Percentiles rank a stretch among this genome's conserved stretches.
Evolutionary conservation across 1,140 invertebrate genomes (phyloP).

Genomic region (Drosophila nigromelanica): DNA sequence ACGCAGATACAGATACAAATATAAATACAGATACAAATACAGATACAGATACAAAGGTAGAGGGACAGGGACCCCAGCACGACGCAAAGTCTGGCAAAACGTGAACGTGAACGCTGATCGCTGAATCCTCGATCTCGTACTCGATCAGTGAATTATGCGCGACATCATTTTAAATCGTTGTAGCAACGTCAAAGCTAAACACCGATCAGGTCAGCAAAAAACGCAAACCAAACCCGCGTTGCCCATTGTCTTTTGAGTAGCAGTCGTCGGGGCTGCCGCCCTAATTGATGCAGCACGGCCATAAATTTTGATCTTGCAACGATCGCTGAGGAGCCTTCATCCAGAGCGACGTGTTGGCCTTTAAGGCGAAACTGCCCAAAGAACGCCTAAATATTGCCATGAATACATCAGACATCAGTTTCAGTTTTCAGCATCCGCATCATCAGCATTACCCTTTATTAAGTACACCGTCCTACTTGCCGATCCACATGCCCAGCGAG

Average conservation of each 20-base stretch:
- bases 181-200: slow-evolving; percentile 79
- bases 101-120: slow-evolving; percentile 43
- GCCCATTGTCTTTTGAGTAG: slow-evolving; percentile 63
- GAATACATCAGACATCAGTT: slow-evolving; percentile 60
- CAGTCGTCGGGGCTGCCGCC: slow-evolving; percentile 54
- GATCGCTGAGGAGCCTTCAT: slow-evolving; percentile 29
- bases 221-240: slow-evolving; percentile 10
- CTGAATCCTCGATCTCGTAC: slow-evolving; percentile 37
- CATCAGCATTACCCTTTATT: slow-evolving; percentile 45
- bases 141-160: slow-evolving; percentile 78
- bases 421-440: slow-evolving; percentile 11
- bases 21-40: not conserved
- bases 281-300: slow-evolving; percentile 78
- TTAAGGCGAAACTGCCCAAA: slow-evolving; percentile 39
- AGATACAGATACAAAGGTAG: slow-evolving; percentile 11
- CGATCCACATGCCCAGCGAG: slow-evolving; percentile 20
- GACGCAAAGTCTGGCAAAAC: slow-evolving; percentile 74
- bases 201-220: slow-evolving; percentile 70
- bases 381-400: slow-evolving; percentile 55
- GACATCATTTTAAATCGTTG: slow-evolving; percentile 83
- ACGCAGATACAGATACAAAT: not conserved
- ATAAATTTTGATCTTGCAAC: slow-evolving; percentile 66
- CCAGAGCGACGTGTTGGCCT: slow-evolving; percentile 48
- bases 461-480: slow-evolving; percentile 9
- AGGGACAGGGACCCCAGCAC: slow-evolving; percentile 43